A percentile compares a stretch with the other conserved stretches of the same genome.
Evolutionary conservation across 2,113 vertebrate species (phyloP).

Genomic region (Ochotona curzoniae): DNA sequence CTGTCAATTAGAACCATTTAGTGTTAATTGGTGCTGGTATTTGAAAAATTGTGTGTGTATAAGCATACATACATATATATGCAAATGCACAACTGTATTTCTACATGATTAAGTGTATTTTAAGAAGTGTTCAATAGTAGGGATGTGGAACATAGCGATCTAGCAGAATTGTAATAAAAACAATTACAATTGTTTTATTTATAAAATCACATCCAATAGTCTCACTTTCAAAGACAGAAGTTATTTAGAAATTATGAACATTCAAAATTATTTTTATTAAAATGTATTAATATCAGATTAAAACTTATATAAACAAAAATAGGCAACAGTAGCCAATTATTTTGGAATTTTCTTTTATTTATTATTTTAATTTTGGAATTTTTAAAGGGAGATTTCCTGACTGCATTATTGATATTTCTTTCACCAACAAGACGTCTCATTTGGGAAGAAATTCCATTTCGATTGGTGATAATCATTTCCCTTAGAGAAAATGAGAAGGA

Average conservation of each 20-base stretch:
- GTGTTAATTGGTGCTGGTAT: slow-evolving; percentile 21
- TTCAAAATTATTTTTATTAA: slow-evolving; percentile 7
- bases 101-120: slow-evolving; percentile 72
- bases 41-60: too few species aligned
- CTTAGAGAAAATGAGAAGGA: slow-evolving; percentile 32
- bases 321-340: slow-evolving; percentile 73
- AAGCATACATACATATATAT: slow-evolving; percentile 7
- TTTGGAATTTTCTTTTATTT: slow-evolving; percentile 39
- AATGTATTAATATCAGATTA: too few species aligned
- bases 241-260: background rate
- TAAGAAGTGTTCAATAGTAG: slow-evolving; percentile 50
- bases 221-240: too few species aligned
- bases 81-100: slow-evolving; percentile 51
- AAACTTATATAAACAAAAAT: too few species aligned
- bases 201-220: background rate
- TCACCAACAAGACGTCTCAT: slow-evolving; percentile 42
- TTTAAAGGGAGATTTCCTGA: slow-evolving; percentile 42
- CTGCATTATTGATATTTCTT: slow-evolving; percentile 30
- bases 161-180: slow-evolving; percentile 32
- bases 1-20: slow-evolving; percentile 6
- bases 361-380: too few species aligned
- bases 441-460: background rate
- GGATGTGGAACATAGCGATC: slow-evolving; percentile 13
- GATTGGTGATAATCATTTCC: slow-evolving; percentile 52
- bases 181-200: slow-evolving; percentile 57